Base-by-base conservation (phyloP, 2,888 invertebrate genomes). In the Rhagonycha fulva region DNA sequence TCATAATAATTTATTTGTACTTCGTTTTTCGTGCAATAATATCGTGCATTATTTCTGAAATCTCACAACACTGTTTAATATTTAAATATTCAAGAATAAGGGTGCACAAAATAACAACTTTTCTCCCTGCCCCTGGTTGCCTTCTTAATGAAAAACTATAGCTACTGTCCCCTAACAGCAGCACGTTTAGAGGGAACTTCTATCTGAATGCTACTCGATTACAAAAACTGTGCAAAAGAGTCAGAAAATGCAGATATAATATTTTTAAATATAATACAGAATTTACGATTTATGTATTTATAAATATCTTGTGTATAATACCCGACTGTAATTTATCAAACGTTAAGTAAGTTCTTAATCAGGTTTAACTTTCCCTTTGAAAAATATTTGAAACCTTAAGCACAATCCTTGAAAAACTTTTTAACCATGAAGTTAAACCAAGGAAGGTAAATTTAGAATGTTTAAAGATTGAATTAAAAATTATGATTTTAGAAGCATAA, bases 401-500 rank as follows among this genome's bases (percentile, higher is more conserved):
- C 47, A 47, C n/a, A 47, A 47, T 47, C 47, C 47, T 47, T 47
- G 47, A 47, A 47, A 47, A 47, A n/a, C 47, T 47, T 47, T n/a
- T 47, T 47, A 47, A 47, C 47, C 47, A 12, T 47, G n/a, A 47
- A 47, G n/a, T 47, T 47, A 7, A 47, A 47, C n/a, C 47, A 47
- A 47, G 47, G n/a, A 47, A 47, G 47, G 47, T 47, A 47, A 47
- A 47, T n/a, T n/a, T 4, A 47, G 47, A 47, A 47, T 47, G 47
- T 47, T n/a, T 47, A 47, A 66, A 61, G 61, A 19, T 24, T 70
- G 70, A 70, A 70, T 70, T 70, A 70, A 61, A 70, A 14, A 60
- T 26, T 14, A 23, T 24, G 61, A 70, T 70, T 70, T 62, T 62
- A 71, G 63, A 62, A 23, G 63, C 32, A 19, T 30, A 23, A 71